Conservation (phyloP, 2,113 vertebrate genomes). For the Antigone vipio region DNA sequence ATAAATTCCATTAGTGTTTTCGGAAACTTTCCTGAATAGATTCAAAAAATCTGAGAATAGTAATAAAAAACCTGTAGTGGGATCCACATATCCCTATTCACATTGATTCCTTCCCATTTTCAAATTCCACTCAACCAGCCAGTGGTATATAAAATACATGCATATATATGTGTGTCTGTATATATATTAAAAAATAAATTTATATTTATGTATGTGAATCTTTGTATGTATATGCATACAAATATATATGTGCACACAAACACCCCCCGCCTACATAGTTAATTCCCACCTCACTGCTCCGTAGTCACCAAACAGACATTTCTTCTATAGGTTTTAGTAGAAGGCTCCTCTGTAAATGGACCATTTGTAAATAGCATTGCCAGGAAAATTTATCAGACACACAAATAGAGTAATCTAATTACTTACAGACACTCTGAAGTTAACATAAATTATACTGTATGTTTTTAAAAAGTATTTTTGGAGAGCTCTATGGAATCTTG, state of each 20-base stretch:
- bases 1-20: neutral
- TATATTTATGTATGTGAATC: neutral
- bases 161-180: rapidly evolving
- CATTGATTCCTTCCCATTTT: neutral
- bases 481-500: neutral
- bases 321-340: neutral
- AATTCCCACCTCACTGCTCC: neutral
- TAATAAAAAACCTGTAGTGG: neutral
- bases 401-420: neutral
- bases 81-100: neutral
- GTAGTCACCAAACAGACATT: neutral
- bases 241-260: neutral
- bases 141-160: neutral
- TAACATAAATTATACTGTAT: neutral
- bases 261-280: neutral
- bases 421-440: neutral
- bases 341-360: neutral
- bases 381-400: neutral
- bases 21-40: neutral
- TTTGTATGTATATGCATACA: rapidly evolving
- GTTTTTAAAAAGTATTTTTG: neutral
- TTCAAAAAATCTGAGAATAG: neutral
- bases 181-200: too few species aligned
- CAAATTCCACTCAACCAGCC: neutral
- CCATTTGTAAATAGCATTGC: neutral